Evolutionary conservation across 30 jellyfish, hydroid and myxozoan genomes (phyloP).

Genomic region (Chrysaora quinquecirrha): DNA sequence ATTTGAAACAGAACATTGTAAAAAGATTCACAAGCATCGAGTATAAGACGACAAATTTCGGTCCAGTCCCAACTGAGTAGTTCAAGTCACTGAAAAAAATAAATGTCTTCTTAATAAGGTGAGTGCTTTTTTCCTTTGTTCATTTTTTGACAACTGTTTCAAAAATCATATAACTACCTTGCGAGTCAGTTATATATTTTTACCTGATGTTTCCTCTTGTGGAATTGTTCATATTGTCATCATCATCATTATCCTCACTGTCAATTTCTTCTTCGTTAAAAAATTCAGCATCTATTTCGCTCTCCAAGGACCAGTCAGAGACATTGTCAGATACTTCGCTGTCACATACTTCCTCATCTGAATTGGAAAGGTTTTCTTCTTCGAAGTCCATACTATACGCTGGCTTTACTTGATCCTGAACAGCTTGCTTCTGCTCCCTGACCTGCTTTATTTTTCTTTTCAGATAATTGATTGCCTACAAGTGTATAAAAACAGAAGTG

Average conservation of each 20-base stretch:
- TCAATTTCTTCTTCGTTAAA: not conserved
- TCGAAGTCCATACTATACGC: not conserved
- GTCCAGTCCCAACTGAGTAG: not conserved
- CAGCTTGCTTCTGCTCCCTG: too few species aligned
- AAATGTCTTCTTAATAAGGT: not conserved
- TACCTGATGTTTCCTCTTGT: too few species aligned
- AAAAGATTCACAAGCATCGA: conserved; percentile 25
- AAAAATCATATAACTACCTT: too few species aligned
- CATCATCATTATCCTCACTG: not conserved
- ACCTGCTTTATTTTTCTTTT: too few species aligned
- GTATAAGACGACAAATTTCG: not conserved
- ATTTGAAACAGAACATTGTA: conserved; percentile 30
- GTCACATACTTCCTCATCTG: not conserved
- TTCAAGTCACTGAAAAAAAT: not conserved
- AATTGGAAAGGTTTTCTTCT: not conserved
- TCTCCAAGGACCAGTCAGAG: too few species aligned
- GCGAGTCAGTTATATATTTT: too few species aligned
- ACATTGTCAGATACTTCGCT: too few species aligned
- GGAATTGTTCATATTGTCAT: too few species aligned
- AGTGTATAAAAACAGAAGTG: not conserved
- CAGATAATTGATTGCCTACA: too few species aligned
- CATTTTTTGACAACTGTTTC: not conserved
- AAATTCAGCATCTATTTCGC: not conserved
- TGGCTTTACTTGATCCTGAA: not conserved
- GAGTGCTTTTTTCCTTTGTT: not conserved